Evolutionary conservation across 2,113 vertebrate genomes (phyloP), one percentile per base, ranked within the genome.

Genomic region (Odocoileus virginianus): DNA sequence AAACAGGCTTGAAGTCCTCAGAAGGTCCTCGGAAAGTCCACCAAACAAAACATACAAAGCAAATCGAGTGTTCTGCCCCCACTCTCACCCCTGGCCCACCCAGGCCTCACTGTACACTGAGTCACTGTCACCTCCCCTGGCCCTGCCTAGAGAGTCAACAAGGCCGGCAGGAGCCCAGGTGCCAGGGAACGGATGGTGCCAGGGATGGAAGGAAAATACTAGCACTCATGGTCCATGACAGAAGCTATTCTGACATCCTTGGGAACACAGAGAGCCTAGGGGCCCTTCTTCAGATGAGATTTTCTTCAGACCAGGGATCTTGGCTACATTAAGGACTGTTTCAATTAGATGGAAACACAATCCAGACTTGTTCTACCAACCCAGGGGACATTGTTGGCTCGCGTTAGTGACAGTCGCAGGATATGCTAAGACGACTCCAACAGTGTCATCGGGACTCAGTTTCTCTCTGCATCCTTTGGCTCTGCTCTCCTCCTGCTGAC

Each of bases 151-250:
- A 43, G 76, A 23, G 4, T 27, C 19, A 2, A 40, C 54, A 67
- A 76, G 52, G 12, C 71, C 27, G 36, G 50, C 50, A 92, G 81
- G n/a, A 78, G 16, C 58, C 61, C 91, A 55, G 8, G 60, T 27
- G n/a, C 40, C 55, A 19, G 60, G 61, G 52, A 23, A 81, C 0
- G 1, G 19, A n/a, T 40, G 40, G 40, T 40, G 40, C 40, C 40
- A 40, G 40, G 40, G 40, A 40, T 7, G 58, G 83, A n/a, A 28
- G 5, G 36, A 40, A 19, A 36, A 17, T 1, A 5, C 17, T 33
- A 14, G 45, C 0, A 0, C 45, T 45, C 81, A 2, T 0, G 30
- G 60, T 7, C 7, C 19, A 8, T 16, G 61, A 55, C 19, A 85
- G 58, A 50, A 89, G 36, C 43, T 19, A 14, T 30, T 30, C 71